Evolutionary conservation across 2,888 invertebrate species (phyloP).

Genomic region (Brenthis ino): DNA sequence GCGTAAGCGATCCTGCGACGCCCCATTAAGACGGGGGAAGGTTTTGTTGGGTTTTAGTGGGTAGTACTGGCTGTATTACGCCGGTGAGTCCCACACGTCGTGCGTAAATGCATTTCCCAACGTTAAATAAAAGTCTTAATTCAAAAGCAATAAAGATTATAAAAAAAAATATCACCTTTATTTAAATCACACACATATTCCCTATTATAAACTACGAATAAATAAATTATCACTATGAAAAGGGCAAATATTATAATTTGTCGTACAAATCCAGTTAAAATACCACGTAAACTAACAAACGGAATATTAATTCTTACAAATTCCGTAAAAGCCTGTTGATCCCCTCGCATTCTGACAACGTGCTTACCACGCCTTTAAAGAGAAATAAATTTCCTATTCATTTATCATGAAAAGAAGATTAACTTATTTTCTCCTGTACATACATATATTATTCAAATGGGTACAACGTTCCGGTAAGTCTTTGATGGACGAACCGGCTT

Average conservation of each 20-base stretch:
- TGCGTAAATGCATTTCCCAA: too few species aligned
- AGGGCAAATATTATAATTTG: background rate
- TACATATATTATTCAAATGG: conserved; percentile 17
- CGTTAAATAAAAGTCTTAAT: too few species aligned
- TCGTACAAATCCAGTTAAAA: conserved; percentile 1
- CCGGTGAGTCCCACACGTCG: too few species aligned
- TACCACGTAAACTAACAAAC: conserved; percentile 7
- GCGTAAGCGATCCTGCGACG: too few species aligned
- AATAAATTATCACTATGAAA: too few species aligned
- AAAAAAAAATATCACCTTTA: too few species aligned
- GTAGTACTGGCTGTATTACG: too few species aligned
- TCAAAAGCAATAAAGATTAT: too few species aligned
- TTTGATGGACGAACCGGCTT: conserved; percentile 18
- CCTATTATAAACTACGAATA: too few species aligned
- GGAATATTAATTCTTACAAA: conserved; percentile 11
- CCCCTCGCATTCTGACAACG: conserved; percentile 8
- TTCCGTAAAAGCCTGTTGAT: conserved; percentile 7
- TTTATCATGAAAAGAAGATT: conserved; percentile 7
- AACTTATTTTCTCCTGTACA: conserved; percentile 14
- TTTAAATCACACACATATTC: too few species aligned
- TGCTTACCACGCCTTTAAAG: conserved; percentile 1
- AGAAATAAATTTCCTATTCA: conserved; percentile 11
- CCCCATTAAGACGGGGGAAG: too few species aligned
- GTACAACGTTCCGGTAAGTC: conserved; percentile 15
- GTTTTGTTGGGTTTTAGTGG: too few species aligned